phyloP scores from a whole-genome alignment of 2,113 vertebrate genomes.

The Phoenicopterus ruber region DNA sequence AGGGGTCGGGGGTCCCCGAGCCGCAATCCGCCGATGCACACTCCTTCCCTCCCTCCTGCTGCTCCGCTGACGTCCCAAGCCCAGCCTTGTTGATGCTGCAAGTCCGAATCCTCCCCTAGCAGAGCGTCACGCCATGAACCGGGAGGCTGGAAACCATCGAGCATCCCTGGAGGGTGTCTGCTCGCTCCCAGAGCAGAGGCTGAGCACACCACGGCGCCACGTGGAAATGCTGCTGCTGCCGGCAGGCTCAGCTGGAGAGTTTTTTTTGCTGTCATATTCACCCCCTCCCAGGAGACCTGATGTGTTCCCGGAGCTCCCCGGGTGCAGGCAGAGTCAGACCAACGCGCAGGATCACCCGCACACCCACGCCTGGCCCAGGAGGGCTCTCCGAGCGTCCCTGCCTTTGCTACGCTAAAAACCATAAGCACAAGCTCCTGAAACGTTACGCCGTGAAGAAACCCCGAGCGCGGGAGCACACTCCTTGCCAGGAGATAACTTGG shows the following conservation, averaged over 20 bases:
- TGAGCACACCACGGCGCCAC: neutral
- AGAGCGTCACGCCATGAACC: neutral
- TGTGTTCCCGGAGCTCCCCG: neutral
- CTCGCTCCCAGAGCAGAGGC: neutral
- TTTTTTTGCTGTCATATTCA: neutral
- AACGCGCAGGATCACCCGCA: neutral
- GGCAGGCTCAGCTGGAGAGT: neutral
- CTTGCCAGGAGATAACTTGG: neutral
- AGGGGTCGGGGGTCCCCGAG: neutral
- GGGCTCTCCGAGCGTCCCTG: neutral
- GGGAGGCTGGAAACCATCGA: neutral
- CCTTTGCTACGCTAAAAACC: neutral
- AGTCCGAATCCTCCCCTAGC: neutral
- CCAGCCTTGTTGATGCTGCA: neutral
- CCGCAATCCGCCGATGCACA: too few relatives aligned
- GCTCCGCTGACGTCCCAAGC: neutral
- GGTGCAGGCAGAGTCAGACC: neutral
- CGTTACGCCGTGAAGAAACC: neutral
- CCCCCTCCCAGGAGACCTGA: neutral
- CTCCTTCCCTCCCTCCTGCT: neutral
- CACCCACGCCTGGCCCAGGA: neutral
- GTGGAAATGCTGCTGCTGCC: neutral
- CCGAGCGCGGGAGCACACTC: too few relatives aligned
- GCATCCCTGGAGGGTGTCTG: neutral
- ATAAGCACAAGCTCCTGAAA: neutral